Percentiles rank a stretch among this genome's conserved stretches.
These are phyloP conservation scores for Drosophila eohydei DNA, from an alignment of 2,888 invertebrate genomes.

Conservation along the genomic window DNA sequence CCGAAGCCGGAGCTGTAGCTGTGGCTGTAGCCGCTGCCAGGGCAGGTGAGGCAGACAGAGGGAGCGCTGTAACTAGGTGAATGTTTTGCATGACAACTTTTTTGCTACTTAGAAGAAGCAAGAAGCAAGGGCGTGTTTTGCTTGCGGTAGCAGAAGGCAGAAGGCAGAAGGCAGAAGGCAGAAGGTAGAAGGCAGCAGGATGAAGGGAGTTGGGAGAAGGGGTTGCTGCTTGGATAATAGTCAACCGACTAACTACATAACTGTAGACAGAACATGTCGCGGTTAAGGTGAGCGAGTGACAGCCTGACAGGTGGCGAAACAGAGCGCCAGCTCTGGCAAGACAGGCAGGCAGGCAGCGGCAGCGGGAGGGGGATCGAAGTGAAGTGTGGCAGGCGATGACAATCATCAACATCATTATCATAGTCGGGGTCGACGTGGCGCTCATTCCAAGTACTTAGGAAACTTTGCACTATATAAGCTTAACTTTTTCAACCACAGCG, in stretches of 20 bases:
- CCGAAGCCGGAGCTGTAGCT: neutral
- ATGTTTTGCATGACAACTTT: constrained; percentile 59
- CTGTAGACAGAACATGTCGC: constrained; percentile 70
- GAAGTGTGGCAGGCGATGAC: constrained; percentile 13
- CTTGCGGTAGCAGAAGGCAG: neutral
- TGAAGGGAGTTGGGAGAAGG: neutral
- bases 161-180: no score
- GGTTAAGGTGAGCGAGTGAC: constrained; percentile 74
- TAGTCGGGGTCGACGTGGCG: constrained; percentile 43
- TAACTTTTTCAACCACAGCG: constrained; percentile 58
- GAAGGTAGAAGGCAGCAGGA: neutral
- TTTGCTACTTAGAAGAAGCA: constrained; percentile 52
- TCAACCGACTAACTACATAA: constrained; percentile 67
- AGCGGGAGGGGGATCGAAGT: neutral
- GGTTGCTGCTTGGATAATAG: constrained; percentile 15
- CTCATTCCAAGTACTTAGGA: constrained; percentile 67
- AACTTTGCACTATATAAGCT: constrained; percentile 69
- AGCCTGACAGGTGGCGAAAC: constrained; percentile 52
- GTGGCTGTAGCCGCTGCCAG: neutral
- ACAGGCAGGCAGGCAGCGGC: neutral
- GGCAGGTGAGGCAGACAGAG: neutral
- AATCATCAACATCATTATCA: constrained; percentile 47
- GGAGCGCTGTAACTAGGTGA: constrained; percentile 33
- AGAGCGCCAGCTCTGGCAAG: neutral
- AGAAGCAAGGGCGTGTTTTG: neutral